Conservation (phyloP, 35 echinoderm and acorn worm species). For the Chiridota heheva region DNA sequence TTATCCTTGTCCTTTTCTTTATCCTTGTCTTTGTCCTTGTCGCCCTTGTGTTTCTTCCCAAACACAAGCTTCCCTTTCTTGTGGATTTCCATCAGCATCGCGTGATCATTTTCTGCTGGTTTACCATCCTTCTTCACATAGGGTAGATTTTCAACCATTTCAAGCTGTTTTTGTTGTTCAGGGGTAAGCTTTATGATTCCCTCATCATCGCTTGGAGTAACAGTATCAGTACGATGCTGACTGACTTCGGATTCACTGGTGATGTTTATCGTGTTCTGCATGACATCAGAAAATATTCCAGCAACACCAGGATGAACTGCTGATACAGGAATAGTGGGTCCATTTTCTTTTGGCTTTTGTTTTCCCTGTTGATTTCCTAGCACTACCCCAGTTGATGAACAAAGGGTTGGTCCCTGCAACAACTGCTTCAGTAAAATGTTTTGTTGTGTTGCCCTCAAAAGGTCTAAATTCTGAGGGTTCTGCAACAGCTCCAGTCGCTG, state of each 20-base stretch:
- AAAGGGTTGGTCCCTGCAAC: slow-evolving; percentile 74
- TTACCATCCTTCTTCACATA: slow-evolving; percentile 97
- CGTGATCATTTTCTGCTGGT: slow-evolving; percentile 68
- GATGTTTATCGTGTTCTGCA: not conserved
- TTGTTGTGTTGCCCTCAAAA: slow-evolving; percentile 57
- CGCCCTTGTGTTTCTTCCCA: slow-evolving; percentile 31
- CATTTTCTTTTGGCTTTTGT: not conserved
- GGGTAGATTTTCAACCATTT: slow-evolving; percentile 91
- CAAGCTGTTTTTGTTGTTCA: slow-evolving; percentile 91
- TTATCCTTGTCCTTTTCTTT: slow-evolving; percentile 47
- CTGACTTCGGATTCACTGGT: not conserved
- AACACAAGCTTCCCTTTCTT: slow-evolving; percentile 55
- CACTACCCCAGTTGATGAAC: not conserved
- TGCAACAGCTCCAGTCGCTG: no score
- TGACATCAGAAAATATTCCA: slow-evolving; percentile 10
- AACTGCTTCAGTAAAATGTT: slow-evolving; percentile 86
- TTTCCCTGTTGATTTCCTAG: not conserved
- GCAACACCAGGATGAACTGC: not conserved
- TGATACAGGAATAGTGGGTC: not conserved
- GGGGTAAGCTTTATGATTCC: slow-evolving; percentile 72
- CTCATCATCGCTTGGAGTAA: slow-evolving; percentile 59
- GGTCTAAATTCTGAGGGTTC: not conserved
- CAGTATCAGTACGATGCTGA: not conserved
- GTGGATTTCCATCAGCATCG: slow-evolving; percentile 86
- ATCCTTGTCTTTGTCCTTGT: not conserved